Conservation (phyloP, 2,113 vertebrate genomes). For the Notothenia rossii region DNA sequence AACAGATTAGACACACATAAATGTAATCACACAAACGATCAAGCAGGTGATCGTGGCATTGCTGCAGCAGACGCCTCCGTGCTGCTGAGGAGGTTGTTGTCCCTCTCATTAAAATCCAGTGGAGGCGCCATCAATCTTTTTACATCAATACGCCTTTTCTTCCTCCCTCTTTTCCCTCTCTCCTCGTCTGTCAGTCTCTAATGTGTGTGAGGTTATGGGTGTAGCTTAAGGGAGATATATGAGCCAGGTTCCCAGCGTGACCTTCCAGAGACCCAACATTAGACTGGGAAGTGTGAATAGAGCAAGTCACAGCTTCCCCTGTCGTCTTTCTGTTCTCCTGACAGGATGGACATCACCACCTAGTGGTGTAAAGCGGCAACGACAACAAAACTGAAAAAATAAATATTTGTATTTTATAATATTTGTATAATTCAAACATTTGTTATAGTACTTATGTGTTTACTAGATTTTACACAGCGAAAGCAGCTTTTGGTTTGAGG, state of each 20-base stretch:
- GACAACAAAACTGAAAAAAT: background rate
- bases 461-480: background rate
- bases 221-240: conserved; percentile 14
- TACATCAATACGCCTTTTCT: conserved; percentile 59
- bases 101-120: conserved; percentile 61
- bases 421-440: too few relatives aligned
- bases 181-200: conserved; percentile 22
- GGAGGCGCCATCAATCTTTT: conserved; percentile 57
- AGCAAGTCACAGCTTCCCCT: background rate
- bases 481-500: background rate
- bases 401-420: background rate
- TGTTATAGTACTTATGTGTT: background rate
- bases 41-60: conserved; percentile 19
- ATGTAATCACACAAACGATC: background rate
- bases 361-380: conserved; percentile 46
- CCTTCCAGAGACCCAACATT: conserved; percentile 13
- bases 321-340: conserved; percentile 5
- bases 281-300: conserved; percentile 2
- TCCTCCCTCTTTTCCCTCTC: background rate
- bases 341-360: conserved; percentile 56
- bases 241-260: conserved; percentile 1
- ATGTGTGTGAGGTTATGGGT: conserved; percentile 21
- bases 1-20: conserved; percentile 3
- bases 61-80: conserved; percentile 22
- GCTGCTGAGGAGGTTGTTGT: conserved; percentile 41